A percentile compares a stretch with the other conserved stretches of the same genome.
These are phyloP conservation scores for Bemisia tabaci DNA, from an alignment of 1,140 invertebrate genomes.

Conservation along the genomic window DNA sequence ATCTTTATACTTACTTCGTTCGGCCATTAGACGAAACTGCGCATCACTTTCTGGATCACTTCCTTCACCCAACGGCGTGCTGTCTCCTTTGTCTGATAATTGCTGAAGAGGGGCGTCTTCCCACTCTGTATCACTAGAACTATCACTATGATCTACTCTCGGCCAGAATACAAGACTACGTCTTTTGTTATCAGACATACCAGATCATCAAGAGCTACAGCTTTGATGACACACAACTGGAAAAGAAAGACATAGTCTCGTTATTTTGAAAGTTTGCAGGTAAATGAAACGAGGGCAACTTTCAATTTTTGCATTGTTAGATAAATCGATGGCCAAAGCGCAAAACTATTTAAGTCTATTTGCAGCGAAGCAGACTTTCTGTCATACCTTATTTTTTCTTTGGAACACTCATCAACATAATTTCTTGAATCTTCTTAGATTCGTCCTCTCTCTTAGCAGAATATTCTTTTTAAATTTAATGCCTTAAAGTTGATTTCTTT, in stretches of 20 bases:
- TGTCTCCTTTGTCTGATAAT: neutral
- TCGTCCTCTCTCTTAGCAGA: too few species aligned
- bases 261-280: too few species aligned
- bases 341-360: too few species aligned
- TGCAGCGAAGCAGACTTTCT: too few species aligned
- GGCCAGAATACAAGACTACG: slow-evolving; percentile 10
- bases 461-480: too few species aligned
- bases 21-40: slow-evolving; percentile 16
- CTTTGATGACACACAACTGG: slow-evolving; percentile 1
- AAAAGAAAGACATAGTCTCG: neutral
- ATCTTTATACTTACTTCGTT: slow-evolving; percentile 17
- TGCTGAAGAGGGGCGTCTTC: neutral
- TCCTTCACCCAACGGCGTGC: slow-evolving; percentile 15
- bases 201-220: neutral
- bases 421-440: too few species aligned
- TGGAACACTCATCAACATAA: too few species aligned
- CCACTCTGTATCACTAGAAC: neutral
- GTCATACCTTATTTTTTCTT: too few species aligned
- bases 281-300: too few species aligned
- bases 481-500: too few species aligned
- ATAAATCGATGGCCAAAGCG: too few species aligned
- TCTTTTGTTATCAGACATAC: slow-evolving; percentile 11
- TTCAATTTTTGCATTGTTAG: too few species aligned
- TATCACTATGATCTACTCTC: slow-evolving; percentile 5
- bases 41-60: slow-evolving; percentile 23